phyloP scores from a whole-genome alignment of 2,797 vertebrate genomes.

The Chromis chromis region DNA sequence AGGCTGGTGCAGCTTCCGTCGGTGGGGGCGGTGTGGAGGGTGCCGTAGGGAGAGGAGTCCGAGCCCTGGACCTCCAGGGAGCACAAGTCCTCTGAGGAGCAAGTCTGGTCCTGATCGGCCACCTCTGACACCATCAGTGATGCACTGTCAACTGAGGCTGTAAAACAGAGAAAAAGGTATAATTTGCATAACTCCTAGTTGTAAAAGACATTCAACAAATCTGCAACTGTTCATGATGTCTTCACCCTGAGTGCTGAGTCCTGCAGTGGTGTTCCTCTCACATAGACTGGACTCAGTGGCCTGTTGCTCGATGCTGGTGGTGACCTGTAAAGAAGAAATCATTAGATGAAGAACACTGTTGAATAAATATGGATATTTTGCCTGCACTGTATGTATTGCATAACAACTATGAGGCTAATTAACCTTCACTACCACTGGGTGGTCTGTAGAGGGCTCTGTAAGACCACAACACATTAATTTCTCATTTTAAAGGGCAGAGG shows the following conservation, averaged over 20 bases:
- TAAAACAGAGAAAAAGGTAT: slow-evolving; percentile 16
- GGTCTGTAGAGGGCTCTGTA: slow-evolving; percentile 70
- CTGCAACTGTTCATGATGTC: not conserved
- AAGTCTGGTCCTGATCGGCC: slow-evolving; percentile 84
- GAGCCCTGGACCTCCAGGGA: slow-evolving; percentile 90
- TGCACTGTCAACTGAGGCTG: slow-evolving; percentile 88
- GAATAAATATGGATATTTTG: slow-evolving; percentile 5
- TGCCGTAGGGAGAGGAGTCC: slow-evolving; percentile 86
- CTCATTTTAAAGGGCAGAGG: slow-evolving; percentile 10
- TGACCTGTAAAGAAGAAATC: slow-evolving; percentile 71
- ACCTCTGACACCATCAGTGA: slow-evolving; percentile 88
- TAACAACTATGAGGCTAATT: not conserved
- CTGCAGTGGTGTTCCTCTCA: slow-evolving; percentile 85
- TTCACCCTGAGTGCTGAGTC: slow-evolving; percentile 92
- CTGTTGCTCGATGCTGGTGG: slow-evolving; percentile 84
- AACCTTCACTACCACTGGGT: slow-evolving; percentile 23
- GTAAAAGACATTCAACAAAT: not conserved
- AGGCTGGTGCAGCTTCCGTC: slow-evolving; percentile 84
- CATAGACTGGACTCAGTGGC: slow-evolving; percentile 85
- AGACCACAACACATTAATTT: slow-evolving; percentile 32
- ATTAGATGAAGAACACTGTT: not conserved
- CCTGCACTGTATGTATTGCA: not conserved
- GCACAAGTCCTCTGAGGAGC: slow-evolving; percentile 89
- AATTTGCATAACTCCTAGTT: not conserved
- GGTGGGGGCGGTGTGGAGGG: slow-evolving; percentile 72